Conservation (phyloP, 2,113 vertebrate genomes). For the Motacilla alba region DNA sequence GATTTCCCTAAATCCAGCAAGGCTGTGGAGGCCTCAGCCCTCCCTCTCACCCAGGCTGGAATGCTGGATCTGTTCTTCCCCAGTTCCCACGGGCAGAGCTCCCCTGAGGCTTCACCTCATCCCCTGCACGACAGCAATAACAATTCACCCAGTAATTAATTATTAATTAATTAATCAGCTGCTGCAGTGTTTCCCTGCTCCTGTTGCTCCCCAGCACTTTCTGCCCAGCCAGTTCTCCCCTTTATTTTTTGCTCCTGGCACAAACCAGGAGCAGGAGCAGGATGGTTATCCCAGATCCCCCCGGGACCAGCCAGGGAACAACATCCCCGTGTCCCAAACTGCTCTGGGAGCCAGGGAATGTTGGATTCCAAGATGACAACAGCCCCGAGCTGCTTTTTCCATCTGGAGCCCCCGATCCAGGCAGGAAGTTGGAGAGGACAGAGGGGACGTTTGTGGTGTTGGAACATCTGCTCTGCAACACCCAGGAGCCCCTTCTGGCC, state of each 20-base stretch:
- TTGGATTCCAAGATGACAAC: background rate
- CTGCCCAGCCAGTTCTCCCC: slow-evolving; percentile 83
- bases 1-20: background rate
- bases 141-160: background rate
- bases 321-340: background rate
- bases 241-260: slow-evolving; percentile 71
- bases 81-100: background rate
- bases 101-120: background rate
- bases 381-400: background rate
- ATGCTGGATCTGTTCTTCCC: background rate
- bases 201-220: slow-evolving; percentile 56
- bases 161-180: background rate
- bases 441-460: background rate
- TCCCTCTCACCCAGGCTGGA: background rate
- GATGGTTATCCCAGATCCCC: background rate
- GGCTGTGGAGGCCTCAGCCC: background rate
- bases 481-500: background rate
- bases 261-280: background rate
- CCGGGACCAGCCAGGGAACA: too few relatives aligned
- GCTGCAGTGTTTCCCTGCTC: background rate
- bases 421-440: background rate
- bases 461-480: slow-evolving; percentile 1
- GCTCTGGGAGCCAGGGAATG: background rate
- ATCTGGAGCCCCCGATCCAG: fast-evolving
- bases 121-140: fast-evolving